Conservation (phyloP, 2,113 vertebrate genomes). For the Heterotilapia buettikoferi region DNA sequence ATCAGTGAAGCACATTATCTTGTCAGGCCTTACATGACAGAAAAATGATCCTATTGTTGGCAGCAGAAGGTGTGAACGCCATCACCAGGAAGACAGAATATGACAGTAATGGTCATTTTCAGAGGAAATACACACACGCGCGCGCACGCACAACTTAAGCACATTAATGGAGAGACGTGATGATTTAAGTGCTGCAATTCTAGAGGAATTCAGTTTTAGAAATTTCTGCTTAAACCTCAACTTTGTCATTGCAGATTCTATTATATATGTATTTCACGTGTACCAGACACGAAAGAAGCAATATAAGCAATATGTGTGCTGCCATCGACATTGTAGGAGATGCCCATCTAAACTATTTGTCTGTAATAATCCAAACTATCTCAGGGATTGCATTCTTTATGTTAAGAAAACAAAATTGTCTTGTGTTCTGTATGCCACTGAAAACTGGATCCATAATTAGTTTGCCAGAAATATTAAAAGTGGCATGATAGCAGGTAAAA, state of each 20-base stretch:
- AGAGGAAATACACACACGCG: not conserved
- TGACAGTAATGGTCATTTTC: not conserved
- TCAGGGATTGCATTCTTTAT: not conserved
- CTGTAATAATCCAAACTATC: not conserved
- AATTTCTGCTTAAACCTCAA: not conserved
- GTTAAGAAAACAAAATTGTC: rapidly evolving
- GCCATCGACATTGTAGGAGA: not conserved
- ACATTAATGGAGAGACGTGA: not conserved
- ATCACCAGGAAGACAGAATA: not conserved
- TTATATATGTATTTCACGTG: not conserved
- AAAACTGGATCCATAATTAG: not conserved
- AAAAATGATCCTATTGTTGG: slow-evolving; percentile 2
- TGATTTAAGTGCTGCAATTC: not conserved
- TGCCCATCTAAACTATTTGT: not conserved
- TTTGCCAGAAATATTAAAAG: not conserved
- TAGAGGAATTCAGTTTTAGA: not conserved
- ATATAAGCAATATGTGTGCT: not conserved
- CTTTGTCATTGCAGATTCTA: not conserved
- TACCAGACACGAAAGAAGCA: not conserved
- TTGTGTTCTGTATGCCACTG: not conserved
- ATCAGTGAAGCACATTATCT: slow-evolving; percentile 26
- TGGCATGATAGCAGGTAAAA: not conserved
- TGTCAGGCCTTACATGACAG: slow-evolving; percentile 7
- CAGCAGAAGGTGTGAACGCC: not conserved
- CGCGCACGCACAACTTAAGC: not conserved